Evolutionary conservation across 2,888 invertebrate genomes (phyloP), one percentile per base, ranked within the genome.

Genomic region (Netelia melanura): DNA sequence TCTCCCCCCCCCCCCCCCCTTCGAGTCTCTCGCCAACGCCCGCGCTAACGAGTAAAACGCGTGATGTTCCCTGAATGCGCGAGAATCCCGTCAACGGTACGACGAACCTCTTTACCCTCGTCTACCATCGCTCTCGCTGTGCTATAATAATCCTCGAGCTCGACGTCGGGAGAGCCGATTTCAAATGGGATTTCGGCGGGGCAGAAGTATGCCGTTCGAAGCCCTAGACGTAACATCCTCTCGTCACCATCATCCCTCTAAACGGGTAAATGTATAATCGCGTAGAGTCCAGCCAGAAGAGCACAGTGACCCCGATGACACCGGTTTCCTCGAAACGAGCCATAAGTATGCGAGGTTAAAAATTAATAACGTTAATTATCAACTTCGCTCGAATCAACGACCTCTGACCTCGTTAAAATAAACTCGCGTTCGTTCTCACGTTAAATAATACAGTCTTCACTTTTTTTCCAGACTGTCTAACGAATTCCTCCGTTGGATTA

Each of bases 101-200:
- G 64, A 70, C 76, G 83, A 83, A 86, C 72, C 75, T 79, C 38
- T 38, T 38, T 38, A 38, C 38, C 38, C 76, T 85, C 72, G 74
- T 21, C 43, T 61, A 68, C 80, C 83, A 83, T 81, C 77, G 74
- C 83, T 86, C 79, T 82, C 85, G 85, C 77, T 86, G 71, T 86
- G 84, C 81, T 23, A 6, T 68, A 44, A 75, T 74, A 64, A 75
- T 58, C 64, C 79, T 86, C 86, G 64, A 81, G 85, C 79, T 87
- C 87, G 87, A 85, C 88, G 81, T 52, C 62, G 65, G 71, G 76
- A 83, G 80, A 70, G 85, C 87, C 85, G 86, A 87, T 89, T 89
- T 90, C 86, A 90, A 91, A 92, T 92, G 86, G 90, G 91, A 91
- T 92, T 91, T 87, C 87, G 89, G 89, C 89, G 90, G 6, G 89